phyloP scores from a whole-genome alignment of 1,140 invertebrate species.

The Zaprionus lachaisei region DNA sequence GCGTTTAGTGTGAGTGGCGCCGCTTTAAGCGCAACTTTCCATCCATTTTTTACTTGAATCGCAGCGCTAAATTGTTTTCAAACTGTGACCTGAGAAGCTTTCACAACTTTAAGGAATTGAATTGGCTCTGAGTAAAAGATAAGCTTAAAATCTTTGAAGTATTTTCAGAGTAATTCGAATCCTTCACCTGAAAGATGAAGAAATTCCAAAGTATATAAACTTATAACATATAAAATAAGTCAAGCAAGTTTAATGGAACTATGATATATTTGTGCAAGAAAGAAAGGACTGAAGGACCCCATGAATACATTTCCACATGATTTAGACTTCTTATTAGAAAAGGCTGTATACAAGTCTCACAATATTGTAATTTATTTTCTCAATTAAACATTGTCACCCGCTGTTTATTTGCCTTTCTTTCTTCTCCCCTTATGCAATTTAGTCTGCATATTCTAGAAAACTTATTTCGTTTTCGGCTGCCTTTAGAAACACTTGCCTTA shows the following conservation, averaged over 20 bases:
- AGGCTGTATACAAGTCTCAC: neutral
- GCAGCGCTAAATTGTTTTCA: constrained; percentile 18
- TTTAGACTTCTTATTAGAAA: neutral
- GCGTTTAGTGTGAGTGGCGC: constrained; percentile 9
- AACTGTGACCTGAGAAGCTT: neutral
- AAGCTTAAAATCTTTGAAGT: neutral
- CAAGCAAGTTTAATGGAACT: too few species aligned
- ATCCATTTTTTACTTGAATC: constrained; percentile 23
- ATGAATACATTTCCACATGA: neutral
- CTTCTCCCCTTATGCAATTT: neutral
- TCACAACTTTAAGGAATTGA: neutral
- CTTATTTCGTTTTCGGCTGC: constrained; percentile 4
- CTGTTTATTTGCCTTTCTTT: neutral
- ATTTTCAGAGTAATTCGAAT: neutral
- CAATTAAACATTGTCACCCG: neutral
- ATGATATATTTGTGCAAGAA: too few species aligned
- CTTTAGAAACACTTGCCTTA: neutral
- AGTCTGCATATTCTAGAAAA: neutral
- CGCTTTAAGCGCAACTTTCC: constrained; percentile 32
- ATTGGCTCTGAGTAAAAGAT: neutral
- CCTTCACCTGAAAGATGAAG: neutral
- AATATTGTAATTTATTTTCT: neutral
- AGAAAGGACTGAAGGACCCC: too few species aligned
- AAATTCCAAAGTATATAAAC: too few species aligned
- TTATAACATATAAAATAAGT: too few species aligned